Conservation (phyloP, 2,113 vertebrate genomes). For the Oxyura jamaicensis region DNA sequence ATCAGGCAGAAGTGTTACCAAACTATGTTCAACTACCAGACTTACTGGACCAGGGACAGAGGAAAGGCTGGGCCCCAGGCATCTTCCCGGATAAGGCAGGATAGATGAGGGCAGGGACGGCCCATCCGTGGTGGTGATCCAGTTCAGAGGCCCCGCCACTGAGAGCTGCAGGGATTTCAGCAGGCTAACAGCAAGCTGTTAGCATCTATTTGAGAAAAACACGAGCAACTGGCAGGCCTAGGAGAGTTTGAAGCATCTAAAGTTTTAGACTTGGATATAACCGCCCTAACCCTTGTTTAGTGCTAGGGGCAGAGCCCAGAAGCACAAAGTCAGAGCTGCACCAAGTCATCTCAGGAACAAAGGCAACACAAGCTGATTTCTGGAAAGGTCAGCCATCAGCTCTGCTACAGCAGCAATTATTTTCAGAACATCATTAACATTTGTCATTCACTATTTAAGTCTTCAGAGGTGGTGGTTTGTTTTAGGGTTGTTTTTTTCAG, state of each 20-base stretch:
- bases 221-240: neutral
- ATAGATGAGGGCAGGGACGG: neutral
- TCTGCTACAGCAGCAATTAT: neutral
- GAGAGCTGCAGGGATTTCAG: neutral
- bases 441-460: neutral
- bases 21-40: neutral
- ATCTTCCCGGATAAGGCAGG: neutral
- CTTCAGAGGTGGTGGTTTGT: neutral
- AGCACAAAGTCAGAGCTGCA: neutral
- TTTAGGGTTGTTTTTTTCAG: neutral
- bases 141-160: neutral
- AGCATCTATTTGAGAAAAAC: neutral
- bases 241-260: neutral
- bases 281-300: neutral
- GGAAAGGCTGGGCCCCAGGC: neutral
- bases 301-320: neutral
- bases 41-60: neutral
- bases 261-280: neutral
- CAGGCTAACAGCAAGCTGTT: neutral
- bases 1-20: neutral
- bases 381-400: neutral
- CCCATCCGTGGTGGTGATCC: rapidly evolving
- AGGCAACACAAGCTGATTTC: neutral
- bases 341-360: neutral
- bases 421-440: neutral